Evolutionary conservation across 2,888 invertebrate species (phyloP).

Genomic region (Agapetus fuscipes): DNA sequence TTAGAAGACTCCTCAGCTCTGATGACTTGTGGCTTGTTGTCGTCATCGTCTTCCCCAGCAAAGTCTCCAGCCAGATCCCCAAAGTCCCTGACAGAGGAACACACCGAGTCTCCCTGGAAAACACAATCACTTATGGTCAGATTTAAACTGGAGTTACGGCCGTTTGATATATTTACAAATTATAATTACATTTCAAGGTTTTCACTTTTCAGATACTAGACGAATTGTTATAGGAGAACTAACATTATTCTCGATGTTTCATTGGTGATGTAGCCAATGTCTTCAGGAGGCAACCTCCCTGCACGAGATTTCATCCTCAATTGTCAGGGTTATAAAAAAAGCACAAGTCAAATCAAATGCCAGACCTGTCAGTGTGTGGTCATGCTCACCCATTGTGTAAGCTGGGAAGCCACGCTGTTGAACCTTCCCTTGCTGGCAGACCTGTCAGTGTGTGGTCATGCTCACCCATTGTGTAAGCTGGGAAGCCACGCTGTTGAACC

Average conservation of each 20-base stretch:
- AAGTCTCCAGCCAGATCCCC: not conserved
- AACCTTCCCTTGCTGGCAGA: slow-evolving; percentile 1
- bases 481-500: slow-evolving; percentile 1
- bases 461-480: not conserved
- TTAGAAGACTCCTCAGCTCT: slow-evolving; percentile 22
- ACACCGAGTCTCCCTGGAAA: slow-evolving; percentile 1
- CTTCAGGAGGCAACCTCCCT: no score
- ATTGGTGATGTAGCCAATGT: no score
- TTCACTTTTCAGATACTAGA: no score
- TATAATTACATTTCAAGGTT: not conserved
- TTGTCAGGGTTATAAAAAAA: no score
- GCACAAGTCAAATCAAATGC: no score
- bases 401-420: slow-evolving; percentile 1
- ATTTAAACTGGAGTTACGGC: no score
- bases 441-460: no score
- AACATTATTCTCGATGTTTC: no score
- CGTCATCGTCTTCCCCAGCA: not conserved
- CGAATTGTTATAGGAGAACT: no score
- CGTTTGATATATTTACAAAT: no score
- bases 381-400: slow-evolving; percentile 1
- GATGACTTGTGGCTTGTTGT: not conserved
- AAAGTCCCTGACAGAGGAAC: not conserved
- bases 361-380: no score
- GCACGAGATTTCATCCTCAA: not conserved
- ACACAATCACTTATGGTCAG: no score